These are phyloP conservation scores for Grus americana DNA, from an alignment of 2,113 vertebrate genomes.

Conservation along the genomic window DNA sequence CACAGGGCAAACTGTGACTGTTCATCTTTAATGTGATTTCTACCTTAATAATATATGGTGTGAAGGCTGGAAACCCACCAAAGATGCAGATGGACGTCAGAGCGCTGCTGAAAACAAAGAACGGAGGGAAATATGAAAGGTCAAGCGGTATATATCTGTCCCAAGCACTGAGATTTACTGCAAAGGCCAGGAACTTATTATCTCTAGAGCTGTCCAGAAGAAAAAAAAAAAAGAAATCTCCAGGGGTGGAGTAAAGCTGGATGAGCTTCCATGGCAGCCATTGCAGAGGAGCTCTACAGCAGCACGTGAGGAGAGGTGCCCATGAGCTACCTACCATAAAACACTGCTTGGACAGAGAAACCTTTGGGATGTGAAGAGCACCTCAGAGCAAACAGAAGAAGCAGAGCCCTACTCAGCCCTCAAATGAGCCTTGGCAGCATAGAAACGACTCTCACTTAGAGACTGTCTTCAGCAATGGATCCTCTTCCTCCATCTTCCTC, in stretches of 20 bases:
- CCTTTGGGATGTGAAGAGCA: neutral
- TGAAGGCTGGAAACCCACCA: neutral
- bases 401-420: neutral
- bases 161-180: neutral
- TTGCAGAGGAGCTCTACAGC: neutral
- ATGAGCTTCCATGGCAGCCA: neutral
- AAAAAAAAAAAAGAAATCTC: neutral
- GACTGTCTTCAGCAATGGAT: neutral
- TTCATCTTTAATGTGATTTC: neutral
- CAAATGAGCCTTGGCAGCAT: neutral
- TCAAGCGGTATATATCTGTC: neutral
- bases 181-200: neutral
- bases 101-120: neutral
- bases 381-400: neutral
- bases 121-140: neutral
- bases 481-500: neutral
- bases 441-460: neutral
- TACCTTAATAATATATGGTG: neutral
- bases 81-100: neutral
- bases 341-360: neutral
- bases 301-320: neutral
- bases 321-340: neutral
- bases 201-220: neutral
- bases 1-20: neutral
- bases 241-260: neutral